A percentile compares a stretch with the other conserved stretches of the same genome.
These are phyloP conservation scores for Ischnura elegans DNA, from an alignment of 2,888 invertebrate genomes.

Conservation along the genomic window DNA sequence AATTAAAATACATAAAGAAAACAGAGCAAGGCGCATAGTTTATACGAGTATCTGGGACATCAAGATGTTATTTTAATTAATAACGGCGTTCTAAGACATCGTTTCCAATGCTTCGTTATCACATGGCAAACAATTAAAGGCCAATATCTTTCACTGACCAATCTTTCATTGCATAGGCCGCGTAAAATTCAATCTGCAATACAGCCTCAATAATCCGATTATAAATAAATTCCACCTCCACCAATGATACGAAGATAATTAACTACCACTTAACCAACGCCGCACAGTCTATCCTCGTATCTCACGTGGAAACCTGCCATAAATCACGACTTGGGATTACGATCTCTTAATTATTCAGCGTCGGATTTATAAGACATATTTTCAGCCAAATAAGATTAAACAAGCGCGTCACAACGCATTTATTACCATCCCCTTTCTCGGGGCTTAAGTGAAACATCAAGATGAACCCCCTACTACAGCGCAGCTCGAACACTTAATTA, in stretches of 20 bases:
- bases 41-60: no score
- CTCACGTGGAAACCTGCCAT: background rate
- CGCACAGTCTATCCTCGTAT: background rate
- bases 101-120: no score
- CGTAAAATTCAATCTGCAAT: background rate
- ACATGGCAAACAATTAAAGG: no score
- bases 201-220: background rate
- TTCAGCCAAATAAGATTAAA: background rate
- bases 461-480: background rate
- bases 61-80: no score
- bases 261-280: background rate
- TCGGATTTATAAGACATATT: background rate
- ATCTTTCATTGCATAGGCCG: no score
- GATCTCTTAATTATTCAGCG: slow-evolving; percentile 8
- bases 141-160: no score
- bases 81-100: no score
- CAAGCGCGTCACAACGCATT: background rate
- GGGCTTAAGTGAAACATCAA: slow-evolving; percentile 22
- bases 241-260: background rate
- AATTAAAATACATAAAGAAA: no score
- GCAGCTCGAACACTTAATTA: slow-evolving; percentile 22
- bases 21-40: no score
- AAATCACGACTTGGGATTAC: background rate
- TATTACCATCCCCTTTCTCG: background rate
- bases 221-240: background rate